Base-by-base conservation (phyloP, 2,888 invertebrate genomes). In the Octonoba sinensis region DNA sequence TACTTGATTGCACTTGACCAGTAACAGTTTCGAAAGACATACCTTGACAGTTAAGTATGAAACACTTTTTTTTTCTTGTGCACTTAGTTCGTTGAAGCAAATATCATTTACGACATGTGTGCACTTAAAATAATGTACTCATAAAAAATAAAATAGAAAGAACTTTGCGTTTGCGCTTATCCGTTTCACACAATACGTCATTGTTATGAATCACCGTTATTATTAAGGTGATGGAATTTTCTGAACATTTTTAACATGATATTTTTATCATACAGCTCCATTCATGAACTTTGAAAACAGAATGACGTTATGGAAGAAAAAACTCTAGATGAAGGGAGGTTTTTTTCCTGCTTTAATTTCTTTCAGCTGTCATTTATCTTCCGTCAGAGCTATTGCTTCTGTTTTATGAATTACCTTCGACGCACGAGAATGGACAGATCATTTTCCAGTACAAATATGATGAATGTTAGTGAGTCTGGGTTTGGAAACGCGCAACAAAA, bases 361-460 rank as follows among this genome's bases (percentile, higher is more conserved):
- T 72, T 78, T 78, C 72, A 27, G 44, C 59, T 66, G 51, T 66
- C 78, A 78, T 78, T 78, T 78, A 78, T 78, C 78, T 72, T 78
- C 65, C 46, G 49, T 57, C 71, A 56, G 60, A 46, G 69, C 76
- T 76, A 77, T 66, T 78, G 78, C 72, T 78, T 78, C 78, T 78
- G 67, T 78, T 78, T 72, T 78, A 78, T 78, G 78, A 71, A 78
- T 78, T 72, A 78, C 72, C 59, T 66, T 72, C 65, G 54, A 22
- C 59, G 59, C 44, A 49, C 66, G 78, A 78, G 66, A 72, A 72
- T 78, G 78, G 78, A 78, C 78, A 78, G 72, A 78, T 78, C 78
- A 78, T 78, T 78, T 78, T 78, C 78, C 78, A 78, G 78, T 72
- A 78, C 72, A 71, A 72, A 71, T 78, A 78, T 78, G 78, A 78